Base-by-base conservation (phyloP, 2,797 vertebrate genomes). In the Galaxias olidus region DNA sequence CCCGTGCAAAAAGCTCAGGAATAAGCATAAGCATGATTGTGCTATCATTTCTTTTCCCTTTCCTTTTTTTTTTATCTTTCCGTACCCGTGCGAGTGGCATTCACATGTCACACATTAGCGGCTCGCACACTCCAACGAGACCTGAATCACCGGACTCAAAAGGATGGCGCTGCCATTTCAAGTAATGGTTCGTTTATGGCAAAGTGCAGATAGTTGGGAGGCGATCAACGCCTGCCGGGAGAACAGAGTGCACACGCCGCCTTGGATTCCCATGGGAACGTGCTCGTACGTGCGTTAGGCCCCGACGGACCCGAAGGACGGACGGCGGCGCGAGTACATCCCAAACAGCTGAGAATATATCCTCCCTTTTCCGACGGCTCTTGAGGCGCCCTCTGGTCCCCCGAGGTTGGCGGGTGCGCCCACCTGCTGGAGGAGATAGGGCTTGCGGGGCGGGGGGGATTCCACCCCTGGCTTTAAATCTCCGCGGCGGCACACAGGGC, bases 371-470 rank as follows among this genome's bases (percentile, higher is more conserved):
- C 64, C 52, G 65, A n/a, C 51, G 67, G 30, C 59, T 11, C 59
- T 41, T 19, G n/a, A 71, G 63, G 75, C 69, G 58, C 54, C 30
- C 30, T 30, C 30, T 30, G 30, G 30, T n/a, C 30, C 10, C 62
- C 48, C 71, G 60, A 65, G 45, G 40, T 64, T 61, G 47, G 59
- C 5, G 65, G 30, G 30, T 10, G 44, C 43, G n/a, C 8, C 10
- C 15, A 12, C 13, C 68, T 56, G 52, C 69, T 71, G 45, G 73
- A 30, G 63, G 67, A 76, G 63, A 79, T 57, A 60, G 69, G 63
- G 69, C 47, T 72, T 44, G 46, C 6, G 30, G 46, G 13, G 13
- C 15, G 15, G 13, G 2, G 48, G n/a, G 48, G 48, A 17, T 73
- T 72, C 30, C 30, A 69, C 63, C 51, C 51, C 46, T 14, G 3